phyloP scores from a whole-genome alignment of 2,113 vertebrate genomes.

The Pedionomus torquatus region DNA sequence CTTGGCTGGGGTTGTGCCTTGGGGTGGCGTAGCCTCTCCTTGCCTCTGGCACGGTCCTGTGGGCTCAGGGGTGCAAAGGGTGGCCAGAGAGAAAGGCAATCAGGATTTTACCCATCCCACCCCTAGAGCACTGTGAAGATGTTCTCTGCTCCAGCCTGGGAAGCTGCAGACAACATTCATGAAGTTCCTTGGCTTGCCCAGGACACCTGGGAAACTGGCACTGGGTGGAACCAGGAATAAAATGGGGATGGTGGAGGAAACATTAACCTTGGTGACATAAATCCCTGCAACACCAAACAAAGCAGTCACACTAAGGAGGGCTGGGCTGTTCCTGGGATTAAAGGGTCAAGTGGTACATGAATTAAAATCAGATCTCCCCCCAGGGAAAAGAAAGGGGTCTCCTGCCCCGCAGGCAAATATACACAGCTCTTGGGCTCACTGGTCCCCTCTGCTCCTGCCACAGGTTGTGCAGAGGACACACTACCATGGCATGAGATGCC shows the following conservation, averaged over 20 bases:
- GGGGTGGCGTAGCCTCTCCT: not conserved
- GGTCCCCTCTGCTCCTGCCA: not conserved
- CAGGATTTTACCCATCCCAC: not conserved
- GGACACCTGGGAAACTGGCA: not conserved
- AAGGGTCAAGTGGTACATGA: not conserved
- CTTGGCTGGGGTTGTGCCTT: not conserved
- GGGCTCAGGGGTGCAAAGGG: not conserved
- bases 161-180: not conserved
- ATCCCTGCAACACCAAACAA: not conserved
- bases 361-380: not conserved
- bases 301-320: not conserved
- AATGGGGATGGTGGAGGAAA: accelerated
- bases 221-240: not conserved
- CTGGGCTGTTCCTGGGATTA: not conserved
- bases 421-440: not conserved
- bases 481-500: slow-evolving; percentile 97
- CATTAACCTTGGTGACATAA: not conserved
- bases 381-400: not conserved
- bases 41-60: not conserved
- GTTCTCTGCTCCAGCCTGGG: not conserved
- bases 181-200: not conserved
- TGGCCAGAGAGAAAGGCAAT: not conserved
- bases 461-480: slow-evolving; percentile 98
- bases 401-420: not conserved
- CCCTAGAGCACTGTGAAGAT: not conserved